Conservation (phyloP, 2,113 vertebrate genomes). For the Pampusana beccarii region DNA sequence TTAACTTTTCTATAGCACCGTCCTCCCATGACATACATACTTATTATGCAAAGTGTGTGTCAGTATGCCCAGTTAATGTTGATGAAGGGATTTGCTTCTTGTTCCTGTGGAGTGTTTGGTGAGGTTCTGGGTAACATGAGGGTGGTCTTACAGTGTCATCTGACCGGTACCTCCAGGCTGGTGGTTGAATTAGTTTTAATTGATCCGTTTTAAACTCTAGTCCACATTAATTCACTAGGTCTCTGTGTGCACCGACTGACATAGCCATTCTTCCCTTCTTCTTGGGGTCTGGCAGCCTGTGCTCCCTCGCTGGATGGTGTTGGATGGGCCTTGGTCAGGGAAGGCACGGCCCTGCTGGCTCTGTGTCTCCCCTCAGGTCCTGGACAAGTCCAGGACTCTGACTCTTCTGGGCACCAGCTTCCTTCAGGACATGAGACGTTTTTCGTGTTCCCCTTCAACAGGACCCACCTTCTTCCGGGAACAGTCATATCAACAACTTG, state of each 20-base stretch:
- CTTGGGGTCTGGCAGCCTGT: background rate
- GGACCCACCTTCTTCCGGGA: background rate
- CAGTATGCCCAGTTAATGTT: background rate
- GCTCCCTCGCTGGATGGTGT: background rate
- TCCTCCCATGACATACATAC: accelerated
- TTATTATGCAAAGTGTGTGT: background rate
- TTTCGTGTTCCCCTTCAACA: background rate
- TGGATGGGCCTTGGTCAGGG: background rate
- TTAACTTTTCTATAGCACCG: background rate
- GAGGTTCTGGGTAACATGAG: background rate
- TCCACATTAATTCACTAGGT: background rate
- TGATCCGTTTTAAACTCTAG: background rate
- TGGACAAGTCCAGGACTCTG: background rate
- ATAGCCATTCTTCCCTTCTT: background rate
- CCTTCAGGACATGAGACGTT: background rate
- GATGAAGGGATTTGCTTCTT: background rate
- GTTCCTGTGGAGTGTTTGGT: background rate
- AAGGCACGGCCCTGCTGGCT: background rate
- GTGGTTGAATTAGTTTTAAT: background rate
- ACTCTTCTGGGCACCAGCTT: background rate
- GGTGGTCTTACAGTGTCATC: background rate
- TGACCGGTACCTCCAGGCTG: background rate
- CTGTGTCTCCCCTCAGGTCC: background rate
- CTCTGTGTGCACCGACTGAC: background rate
- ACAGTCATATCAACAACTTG: background rate